These are phyloP conservation scores for Cinara cedri DNA, from an alignment of 2,888 invertebrate species.

Conservation along the genomic window DNA sequence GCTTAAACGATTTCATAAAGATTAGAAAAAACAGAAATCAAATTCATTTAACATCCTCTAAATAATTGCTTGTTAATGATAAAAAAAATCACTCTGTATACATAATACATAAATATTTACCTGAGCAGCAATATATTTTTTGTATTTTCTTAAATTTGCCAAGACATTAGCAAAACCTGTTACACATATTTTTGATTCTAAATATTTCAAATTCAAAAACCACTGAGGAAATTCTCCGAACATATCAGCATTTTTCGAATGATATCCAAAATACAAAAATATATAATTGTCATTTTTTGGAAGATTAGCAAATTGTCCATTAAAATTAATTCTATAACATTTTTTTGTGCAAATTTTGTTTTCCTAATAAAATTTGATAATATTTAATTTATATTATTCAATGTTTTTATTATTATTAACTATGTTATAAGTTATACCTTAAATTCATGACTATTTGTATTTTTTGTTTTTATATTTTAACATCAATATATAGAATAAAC, in stretches of 20 bases:
- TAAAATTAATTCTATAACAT: constrained; percentile 67
- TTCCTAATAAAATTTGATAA: constrained; percentile 62
- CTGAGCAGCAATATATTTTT: constrained; percentile 64
- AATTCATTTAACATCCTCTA: too few relatives aligned
- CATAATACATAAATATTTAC: too few relatives aligned
- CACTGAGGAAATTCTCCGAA: constrained; percentile 68
- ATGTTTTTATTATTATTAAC: neutral
- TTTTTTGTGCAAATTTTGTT: constrained; percentile 68
- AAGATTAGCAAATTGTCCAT: constrained; percentile 67
- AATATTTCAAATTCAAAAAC: constrained; percentile 73
- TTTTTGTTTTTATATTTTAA: constrained; percentile 70
- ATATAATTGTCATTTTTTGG: constrained; percentile 74
- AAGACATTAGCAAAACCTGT: constrained; percentile 75
- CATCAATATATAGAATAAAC: constrained; percentile 75
- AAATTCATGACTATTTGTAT: constrained; percentile 63
- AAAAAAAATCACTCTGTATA: too few relatives aligned
- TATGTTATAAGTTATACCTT: constrained; percentile 52
- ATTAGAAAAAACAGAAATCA: too few relatives aligned
- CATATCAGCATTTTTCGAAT: constrained; percentile 68
- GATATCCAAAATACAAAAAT: constrained; percentile 75
- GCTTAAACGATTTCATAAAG: too few relatives aligned
- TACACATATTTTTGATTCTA: constrained; percentile 73
- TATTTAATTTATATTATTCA: neutral
- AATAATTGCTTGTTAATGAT: too few relatives aligned
- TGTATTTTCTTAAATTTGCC: constrained; percentile 72